A percentile compares a stretch with the other conserved stretches of the same genome.
These are phyloP conservation scores for Ophion obscuratus DNA, from an alignment of 2,888 invertebrate species.

Conservation along the genomic window DNA sequence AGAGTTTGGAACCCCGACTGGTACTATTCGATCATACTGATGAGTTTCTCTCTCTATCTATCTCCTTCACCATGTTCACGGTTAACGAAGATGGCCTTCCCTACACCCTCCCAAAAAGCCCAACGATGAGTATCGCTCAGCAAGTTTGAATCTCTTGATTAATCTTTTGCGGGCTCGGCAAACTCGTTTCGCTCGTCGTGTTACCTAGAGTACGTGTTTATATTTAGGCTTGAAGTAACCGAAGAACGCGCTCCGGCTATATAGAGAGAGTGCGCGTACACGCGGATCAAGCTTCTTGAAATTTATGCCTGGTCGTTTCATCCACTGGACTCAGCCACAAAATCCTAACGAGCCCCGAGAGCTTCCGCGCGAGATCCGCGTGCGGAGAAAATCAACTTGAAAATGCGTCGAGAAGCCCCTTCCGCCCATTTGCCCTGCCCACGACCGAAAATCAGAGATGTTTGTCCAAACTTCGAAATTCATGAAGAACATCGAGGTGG, in stretches of 20 bases:
- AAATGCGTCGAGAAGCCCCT: neutral
- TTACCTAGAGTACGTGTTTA: conserved; percentile 28
- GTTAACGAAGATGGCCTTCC: conserved; percentile 49
- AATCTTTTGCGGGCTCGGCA: conserved; percentile 67
- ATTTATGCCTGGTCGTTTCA: conserved; percentile 59
- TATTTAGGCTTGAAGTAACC: conserved; percentile 14
- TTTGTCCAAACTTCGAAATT: neutral
- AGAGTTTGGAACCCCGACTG: conserved; percentile 36
- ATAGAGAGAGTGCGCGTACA: conserved; percentile 24
- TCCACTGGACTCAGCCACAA: conserved; percentile 51
- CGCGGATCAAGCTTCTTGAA: conserved; percentile 23
- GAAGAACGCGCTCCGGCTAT: neutral
- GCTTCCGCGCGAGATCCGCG: conserved; percentile 18
- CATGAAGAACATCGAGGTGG: neutral
- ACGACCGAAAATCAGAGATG: neutral
- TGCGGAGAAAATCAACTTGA: conserved; percentile 24
- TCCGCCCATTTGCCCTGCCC: neutral
- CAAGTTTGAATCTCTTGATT: conserved; percentile 69
- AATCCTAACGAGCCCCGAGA: conserved; percentile 55
- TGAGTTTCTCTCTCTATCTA: neutral
- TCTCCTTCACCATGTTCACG: conserved; percentile 10
- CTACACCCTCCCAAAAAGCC: conserved; percentile 37
- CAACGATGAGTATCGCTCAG: conserved; percentile 64
- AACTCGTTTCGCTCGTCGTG: conserved; percentile 62
- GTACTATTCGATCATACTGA: conserved; percentile 50